Base-by-base conservation (phyloP, 2,888 invertebrate species). In the Entomobrya multifasciata region DNA sequence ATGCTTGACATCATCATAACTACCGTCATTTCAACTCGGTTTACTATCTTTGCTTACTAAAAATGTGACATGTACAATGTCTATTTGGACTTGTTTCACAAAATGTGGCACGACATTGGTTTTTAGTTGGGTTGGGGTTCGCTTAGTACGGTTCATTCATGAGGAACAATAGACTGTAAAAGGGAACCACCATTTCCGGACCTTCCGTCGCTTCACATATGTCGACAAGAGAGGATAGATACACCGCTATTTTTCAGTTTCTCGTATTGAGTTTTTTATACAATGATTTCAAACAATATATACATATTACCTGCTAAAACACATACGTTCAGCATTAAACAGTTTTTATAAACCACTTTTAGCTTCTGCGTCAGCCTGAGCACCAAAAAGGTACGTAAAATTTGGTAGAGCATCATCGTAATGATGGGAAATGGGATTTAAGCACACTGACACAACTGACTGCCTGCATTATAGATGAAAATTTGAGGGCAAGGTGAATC, bases 131-230 rank as follows among this genome's bases (percentile, higher is more conserved):
- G n/a, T n/a, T n/a, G 65, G 36, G 25, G n/a, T 25, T 52, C 52
- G 74, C 52, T 74, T 78, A 74, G 13, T 62, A 74, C 74, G 49
- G 60, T 74, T 82, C 83, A 57, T 79, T 79, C 72, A 79, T 85
- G 85, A 79, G 85, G 79, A 36, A 85, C 85, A 85, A 79, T 79
- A 67, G 44, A 6, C 22, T 47, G 49, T 47, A 41, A 84, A 36
- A 55, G 74, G 72, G 79, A 72, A 55, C 78, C 85, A 72, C 49
- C 85, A 85, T 74, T 85, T 85, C 85, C 85, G 85, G 78, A 36
- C 79, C 85, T 36, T 79, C 47, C 52, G 20, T 55, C 85, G 85
- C 79, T 72, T 60, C 70, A 52, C 85, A 85, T 30, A 85, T 85
- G 85, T 49, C 85, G 79, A 70, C 67, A 1, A 22, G 13, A 30